Percentiles rank a stretch among this genome's conserved stretches.
Conservation (phyloP, 2,113 vertebrate species). For the Colistium nudipinnis region DNA sequence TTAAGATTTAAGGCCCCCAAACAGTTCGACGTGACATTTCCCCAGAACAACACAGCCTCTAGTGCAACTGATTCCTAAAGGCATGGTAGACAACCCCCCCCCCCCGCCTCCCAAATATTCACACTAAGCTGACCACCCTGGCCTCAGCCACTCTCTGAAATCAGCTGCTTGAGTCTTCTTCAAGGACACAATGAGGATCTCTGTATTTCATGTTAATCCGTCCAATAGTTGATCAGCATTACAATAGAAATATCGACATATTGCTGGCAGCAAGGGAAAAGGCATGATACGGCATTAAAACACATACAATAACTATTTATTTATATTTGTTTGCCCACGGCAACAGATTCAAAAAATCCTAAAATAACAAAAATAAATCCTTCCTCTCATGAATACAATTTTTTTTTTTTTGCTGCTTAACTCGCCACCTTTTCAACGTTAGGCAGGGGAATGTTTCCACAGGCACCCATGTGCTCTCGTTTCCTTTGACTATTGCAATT, state of each 20-base stretch:
- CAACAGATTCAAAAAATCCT: too few relatives aligned
- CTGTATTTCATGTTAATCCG: too few relatives aligned
- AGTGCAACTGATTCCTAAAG: slow-evolving; percentile 17
- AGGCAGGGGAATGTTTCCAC: background rate
- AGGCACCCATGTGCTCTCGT: background rate
- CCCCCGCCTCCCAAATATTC: slow-evolving; percentile 25
- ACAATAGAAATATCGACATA: background rate
- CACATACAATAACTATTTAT: too few relatives aligned
- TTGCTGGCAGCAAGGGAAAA: background rate
- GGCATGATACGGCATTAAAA: too few relatives aligned
- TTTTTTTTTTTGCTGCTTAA: too few relatives aligned
- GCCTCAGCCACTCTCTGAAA: slow-evolving; percentile 34
- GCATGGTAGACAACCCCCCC: slow-evolving; percentile 18
- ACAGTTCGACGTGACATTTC: slow-evolving; percentile 62
- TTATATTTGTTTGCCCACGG: too few relatives aligned
- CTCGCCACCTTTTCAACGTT: background rate
- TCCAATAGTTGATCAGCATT: too few relatives aligned
- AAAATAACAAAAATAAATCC: background rate
- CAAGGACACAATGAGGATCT: too few relatives aligned
- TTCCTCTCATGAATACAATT: background rate
- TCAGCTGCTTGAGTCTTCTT: slow-evolving; percentile 59
- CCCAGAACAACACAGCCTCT: slow-evolving; percentile 48
- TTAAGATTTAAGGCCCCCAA: slow-evolving; percentile 60
- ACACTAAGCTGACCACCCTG: slow-evolving; percentile 32
- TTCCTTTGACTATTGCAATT: slow-evolving; percentile 16